Evolutionary conservation across 2,113 vertebrate genomes (phyloP), one percentile per base, ranked within the genome.

Genomic region (Cebus imitator): DNA sequence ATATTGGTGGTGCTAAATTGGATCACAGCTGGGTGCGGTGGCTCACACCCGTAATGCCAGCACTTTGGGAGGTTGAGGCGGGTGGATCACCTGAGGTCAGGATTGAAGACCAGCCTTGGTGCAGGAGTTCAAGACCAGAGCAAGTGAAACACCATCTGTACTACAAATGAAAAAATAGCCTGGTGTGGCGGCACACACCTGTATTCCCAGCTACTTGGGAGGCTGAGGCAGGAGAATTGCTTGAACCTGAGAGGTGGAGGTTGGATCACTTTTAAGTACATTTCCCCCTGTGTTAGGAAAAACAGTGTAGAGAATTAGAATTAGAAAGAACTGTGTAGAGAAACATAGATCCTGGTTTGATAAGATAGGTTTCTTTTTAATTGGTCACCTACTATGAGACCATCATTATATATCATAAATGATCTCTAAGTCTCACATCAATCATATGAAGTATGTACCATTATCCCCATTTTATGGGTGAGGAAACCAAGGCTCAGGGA

Each of bases 401-500:
- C 32, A 78, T 50, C 18, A 55, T 5, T 61, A 23, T 27, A 55
- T 66, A 21, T 20, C 55, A 11, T 40, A 61, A 91, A 57, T 40
- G 6, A 50, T 64, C 50, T 94, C 55, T 21, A 91, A 43, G 50
- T 91, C 61, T 86, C 32, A 88, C 16, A 45, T 64, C 66, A 79
- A 43, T 40, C 20, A 1, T 93, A n/a, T 48, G 30, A 94, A 43
- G 18, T 76, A 64, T 21, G 30, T 70, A 18, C 32, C 17, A 30
- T 88, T 75, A 81, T 21, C 6, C 21, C 30, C 23, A 88, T 80
- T 89, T 95, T 79, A 89, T 7, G 80, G 55, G 64, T 35, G 40
- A 82, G 85, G 27, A 97, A 92, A 96, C 32, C 21, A 58, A 96
- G 70, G 75, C 21, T 82, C 45, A 61, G 25, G 16, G 52, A 82